A percentile compares a stretch with the other conserved stretches of the same genome.
phyloP scores from a whole-genome alignment of 1,140 invertebrate species.

The Anoplolepis gracilipes region DNA sequence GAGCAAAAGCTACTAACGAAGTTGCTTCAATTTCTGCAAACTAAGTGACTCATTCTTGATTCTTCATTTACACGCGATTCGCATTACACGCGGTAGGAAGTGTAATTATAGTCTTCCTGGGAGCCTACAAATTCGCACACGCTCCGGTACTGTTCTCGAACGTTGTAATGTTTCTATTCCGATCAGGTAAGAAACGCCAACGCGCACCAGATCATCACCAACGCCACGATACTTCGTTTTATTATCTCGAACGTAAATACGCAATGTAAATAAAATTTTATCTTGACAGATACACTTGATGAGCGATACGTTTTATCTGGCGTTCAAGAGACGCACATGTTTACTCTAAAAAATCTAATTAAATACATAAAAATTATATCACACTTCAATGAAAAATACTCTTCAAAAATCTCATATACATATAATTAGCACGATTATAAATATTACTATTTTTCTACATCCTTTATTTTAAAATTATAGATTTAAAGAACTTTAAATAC shows the following conservation, averaged over 20 bases:
- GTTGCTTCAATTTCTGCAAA: constrained; percentile 49
- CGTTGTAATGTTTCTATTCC: constrained; percentile 29
- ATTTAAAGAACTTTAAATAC: not conserved
- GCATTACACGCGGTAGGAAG: constrained; percentile 56
- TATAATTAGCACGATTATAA: not conserved
- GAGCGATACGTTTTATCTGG: constrained; percentile 29
- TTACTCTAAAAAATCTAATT: not conserved
- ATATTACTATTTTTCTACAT: not conserved
- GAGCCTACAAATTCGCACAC: constrained; percentile 51
- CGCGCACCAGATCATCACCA: not conserved
- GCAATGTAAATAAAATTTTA: constrained; percentile 36
- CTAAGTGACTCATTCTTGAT: constrained; percentile 54
- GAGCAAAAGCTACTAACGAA: constrained; percentile 18
- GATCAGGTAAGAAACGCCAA: constrained; percentile 26
- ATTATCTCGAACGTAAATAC: constrained; percentile 46
- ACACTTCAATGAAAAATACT: not conserved
- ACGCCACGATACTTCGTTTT: constrained; percentile 18
- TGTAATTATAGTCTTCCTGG: constrained; percentile 50
- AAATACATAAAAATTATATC: not conserved
- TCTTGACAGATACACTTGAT: constrained; percentile 19
- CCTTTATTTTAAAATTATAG: not conserved
- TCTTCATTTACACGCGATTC: constrained; percentile 52
- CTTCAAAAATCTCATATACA: not conserved
- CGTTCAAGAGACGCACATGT: constrained; percentile 23
- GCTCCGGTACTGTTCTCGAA: constrained; percentile 8